phyloP scores from a whole-genome alignment of 2,797 vertebrate species.

The Danio aesculapii region DNA sequence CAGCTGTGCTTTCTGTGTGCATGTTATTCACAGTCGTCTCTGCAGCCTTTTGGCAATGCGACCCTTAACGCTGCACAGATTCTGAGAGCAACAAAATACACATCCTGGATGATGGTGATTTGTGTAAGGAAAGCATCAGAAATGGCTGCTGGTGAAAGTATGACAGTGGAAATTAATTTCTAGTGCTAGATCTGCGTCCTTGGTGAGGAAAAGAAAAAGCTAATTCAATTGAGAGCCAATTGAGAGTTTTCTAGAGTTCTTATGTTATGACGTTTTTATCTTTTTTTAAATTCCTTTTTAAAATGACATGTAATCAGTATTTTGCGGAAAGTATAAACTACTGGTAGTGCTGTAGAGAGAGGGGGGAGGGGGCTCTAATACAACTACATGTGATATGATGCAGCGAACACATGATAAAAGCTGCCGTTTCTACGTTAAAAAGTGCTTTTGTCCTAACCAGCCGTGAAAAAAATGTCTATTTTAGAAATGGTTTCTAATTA shows the following conservation, averaged over 20 bases:
- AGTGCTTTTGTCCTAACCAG: too few species aligned
- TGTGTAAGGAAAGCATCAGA: background rate
- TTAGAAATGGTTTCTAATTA: too few species aligned
- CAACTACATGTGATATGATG: too few species aligned
- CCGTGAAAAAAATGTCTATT: too few species aligned
- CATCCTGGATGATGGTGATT: background rate
- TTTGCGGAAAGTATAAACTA: too few species aligned
- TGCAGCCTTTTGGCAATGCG: background rate
- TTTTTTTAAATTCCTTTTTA: too few species aligned
- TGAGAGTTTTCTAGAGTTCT: background rate
- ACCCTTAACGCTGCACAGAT: background rate
- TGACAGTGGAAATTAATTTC: background rate
- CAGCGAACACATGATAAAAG: too few species aligned
- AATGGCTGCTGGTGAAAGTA: background rate
- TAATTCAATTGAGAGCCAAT: background rate
- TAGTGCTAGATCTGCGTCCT: background rate
- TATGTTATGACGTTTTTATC: too few species aligned
- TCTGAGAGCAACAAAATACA: background rate
- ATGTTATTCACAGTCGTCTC: background rate
- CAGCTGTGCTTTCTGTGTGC: background rate
- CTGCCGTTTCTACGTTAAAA: too few species aligned
- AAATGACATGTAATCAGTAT: too few species aligned
- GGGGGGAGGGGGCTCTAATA: too few species aligned
- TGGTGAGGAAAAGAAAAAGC: background rate
- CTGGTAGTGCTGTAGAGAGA: too few species aligned